phyloP scores from a whole-genome alignment of 2,113 vertebrate species.

The Dromas ardeola region DNA sequence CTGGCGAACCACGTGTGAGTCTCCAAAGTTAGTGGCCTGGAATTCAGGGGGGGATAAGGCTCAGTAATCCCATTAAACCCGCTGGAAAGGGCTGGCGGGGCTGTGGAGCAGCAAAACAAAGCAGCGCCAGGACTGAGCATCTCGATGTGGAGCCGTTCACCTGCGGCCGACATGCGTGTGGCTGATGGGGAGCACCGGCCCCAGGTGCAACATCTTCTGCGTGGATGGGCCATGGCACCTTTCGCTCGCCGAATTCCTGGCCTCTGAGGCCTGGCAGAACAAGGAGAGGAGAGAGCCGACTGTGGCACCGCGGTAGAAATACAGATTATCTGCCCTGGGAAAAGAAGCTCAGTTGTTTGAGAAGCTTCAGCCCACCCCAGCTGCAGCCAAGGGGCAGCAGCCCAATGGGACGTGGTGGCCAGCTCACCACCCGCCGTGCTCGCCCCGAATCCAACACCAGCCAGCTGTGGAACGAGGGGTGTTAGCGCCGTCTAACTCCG shows the following conservation, averaged over 20 bases:
- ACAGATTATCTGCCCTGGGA: background rate
- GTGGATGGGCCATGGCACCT: background rate
- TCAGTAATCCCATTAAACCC: constrained; percentile 22
- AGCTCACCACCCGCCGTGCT: accelerated
- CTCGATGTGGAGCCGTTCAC: accelerated
- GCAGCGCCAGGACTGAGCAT: background rate
- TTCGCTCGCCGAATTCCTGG: background rate
- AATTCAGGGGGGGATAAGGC: constrained; percentile 15
- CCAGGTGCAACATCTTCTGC: background rate
- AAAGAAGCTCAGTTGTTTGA: background rate
- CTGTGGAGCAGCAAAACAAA: background rate
- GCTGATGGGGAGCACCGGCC: background rate
- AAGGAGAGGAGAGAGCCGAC: background rate
- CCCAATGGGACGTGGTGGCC: accelerated
- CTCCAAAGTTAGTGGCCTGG: background rate
- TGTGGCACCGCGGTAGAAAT: accelerated
- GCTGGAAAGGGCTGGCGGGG: background rate
- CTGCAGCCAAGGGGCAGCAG: background rate
- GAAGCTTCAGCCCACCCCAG: background rate
- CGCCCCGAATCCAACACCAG: background rate
- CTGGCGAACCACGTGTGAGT: background rate
- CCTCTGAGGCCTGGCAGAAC: background rate
- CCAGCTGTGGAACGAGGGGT: background rate
- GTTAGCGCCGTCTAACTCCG: accelerated
- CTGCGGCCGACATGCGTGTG: accelerated